Conservation (phyloP, 2,113 vertebrate species). For the Ahaetulla prasina region DNA sequence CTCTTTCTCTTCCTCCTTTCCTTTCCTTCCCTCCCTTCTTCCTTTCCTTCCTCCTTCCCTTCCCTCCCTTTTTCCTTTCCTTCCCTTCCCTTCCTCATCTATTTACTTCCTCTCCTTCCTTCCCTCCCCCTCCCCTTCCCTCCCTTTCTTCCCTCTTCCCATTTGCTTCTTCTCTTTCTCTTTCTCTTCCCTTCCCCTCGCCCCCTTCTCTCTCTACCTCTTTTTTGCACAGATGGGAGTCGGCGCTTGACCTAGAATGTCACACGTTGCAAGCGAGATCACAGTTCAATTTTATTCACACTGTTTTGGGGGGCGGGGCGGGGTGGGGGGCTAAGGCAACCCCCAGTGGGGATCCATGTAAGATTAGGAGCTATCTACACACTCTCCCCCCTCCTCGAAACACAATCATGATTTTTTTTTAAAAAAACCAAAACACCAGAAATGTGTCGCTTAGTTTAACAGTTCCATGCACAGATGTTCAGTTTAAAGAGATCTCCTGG, state of each 20-base stretch:
- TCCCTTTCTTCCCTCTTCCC: background rate
- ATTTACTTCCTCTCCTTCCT: background rate
- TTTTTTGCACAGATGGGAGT: background rate
- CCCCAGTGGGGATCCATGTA: background rate
- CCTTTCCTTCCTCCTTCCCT: no score
- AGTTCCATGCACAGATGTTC: background rate
- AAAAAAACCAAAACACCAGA: background rate
- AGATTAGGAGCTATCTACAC: background rate
- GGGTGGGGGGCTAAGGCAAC: background rate
- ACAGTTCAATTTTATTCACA: background rate
- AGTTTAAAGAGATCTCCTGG: background rate
- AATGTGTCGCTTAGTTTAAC: background rate
- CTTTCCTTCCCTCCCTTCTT: no score
- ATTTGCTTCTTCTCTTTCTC: background rate
- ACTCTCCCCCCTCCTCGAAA: background rate
- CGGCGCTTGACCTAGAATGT: background rate
- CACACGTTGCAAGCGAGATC: background rate
- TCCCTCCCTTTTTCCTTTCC: no score
- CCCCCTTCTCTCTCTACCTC: no score
- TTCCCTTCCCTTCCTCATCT: no score
- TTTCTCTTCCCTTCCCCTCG: background rate
- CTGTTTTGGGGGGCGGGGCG: no score
- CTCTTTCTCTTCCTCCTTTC: no score
- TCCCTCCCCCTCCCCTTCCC: no score
- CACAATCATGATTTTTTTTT: no score